A percentile compares a stretch with the other conserved stretches of the same genome.
These are phyloP conservation scores for Zootoca vivipara DNA, from an alignment of 2,113 vertebrate species.

Conservation along the genomic window DNA sequence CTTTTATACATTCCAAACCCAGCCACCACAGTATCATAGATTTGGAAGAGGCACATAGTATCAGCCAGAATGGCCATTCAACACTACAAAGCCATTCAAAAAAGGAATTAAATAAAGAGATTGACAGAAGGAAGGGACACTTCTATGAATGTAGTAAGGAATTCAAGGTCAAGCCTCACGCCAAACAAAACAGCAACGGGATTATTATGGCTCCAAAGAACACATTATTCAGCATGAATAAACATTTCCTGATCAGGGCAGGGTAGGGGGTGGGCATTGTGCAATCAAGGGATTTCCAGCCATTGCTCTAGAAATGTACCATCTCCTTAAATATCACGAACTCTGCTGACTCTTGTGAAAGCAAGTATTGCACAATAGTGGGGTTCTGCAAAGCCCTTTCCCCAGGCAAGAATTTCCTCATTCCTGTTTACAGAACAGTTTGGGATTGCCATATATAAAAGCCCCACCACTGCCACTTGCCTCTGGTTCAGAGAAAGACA, in stretches of 20 bases:
- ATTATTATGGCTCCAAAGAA: not conserved
- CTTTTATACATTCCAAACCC: no score
- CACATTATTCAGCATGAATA: not conserved
- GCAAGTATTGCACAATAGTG: not conserved
- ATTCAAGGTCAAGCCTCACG: not conserved
- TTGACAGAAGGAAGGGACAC: not conserved
- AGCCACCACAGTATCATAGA: no score
- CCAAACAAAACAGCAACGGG: not conserved
- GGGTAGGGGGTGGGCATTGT: not conserved
- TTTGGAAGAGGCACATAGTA: no score
- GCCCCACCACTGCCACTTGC: no score
- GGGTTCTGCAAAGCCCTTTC: not conserved
- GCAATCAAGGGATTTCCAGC: not conserved
- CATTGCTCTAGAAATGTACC: not conserved
- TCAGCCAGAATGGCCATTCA: no score
- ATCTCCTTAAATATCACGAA: not conserved
- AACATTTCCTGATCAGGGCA: not conserved
- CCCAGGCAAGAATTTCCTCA: not conserved
- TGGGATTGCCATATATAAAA: not conserved
- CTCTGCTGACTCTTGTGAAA: not conserved
- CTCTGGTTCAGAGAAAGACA: not conserved
- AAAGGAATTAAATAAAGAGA: not conserved
- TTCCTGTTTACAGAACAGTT: not conserved
- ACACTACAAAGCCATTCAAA: no score
- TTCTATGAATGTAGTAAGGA: not conserved